phyloP scores from a whole-genome alignment of 2,113 vertebrate species.

The sheep (Ovis aries) region ARS-UI_Ramb_v3.0 NC_056068.1:52064001-52064500 shows the following conservation, averaged over 20 bases:
- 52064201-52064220: background rate
- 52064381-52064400: background rate
- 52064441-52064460: background rate
- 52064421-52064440: background rate
- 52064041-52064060: background rate
- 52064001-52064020: background rate
- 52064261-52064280: background rate
- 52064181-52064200: background rate
- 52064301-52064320: background rate
- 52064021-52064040: background rate
- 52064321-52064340: background rate
- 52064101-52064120: background rate
- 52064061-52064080: background rate
- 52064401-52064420: background rate
- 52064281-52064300: background rate
- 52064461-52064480: background rate
- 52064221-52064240: background rate
- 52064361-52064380: background rate
- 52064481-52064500: background rate
- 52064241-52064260: background rate
- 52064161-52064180: background rate
- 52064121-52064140: background rate
- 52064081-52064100: background rate
- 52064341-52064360: background rate
- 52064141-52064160: background rate